phyloP scores from a whole-genome alignment of 2,113 vertebrate genomes.

The Cercocebus atys region DNA sequence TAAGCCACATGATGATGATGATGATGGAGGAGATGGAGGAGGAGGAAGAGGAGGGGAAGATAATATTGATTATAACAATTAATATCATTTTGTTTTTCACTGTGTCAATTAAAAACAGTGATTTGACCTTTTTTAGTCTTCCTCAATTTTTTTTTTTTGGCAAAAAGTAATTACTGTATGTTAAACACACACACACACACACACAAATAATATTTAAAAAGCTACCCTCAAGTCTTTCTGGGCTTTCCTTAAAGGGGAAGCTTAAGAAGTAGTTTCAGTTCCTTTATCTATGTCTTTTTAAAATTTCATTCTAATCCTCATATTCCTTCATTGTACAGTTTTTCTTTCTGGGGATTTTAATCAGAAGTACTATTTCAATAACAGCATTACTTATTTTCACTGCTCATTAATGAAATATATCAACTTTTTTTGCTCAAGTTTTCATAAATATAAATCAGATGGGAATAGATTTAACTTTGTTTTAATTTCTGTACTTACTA shows the following conservation, averaged over 20 bases:
- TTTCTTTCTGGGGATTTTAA: neutral
- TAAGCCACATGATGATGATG: neutral
- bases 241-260: neutral
- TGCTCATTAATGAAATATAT: neutral
- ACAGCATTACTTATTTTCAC: neutral
- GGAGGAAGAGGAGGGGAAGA: neutral
- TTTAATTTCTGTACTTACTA: neutral
- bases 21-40: too few relatives aligned
- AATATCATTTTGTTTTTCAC: neutral
- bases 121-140: neutral
- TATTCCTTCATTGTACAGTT: neutral
- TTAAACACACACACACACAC: neutral
- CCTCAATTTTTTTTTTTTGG: neutral
- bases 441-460: neutral
- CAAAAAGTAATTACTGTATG: neutral
- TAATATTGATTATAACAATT: neutral
- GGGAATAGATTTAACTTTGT: neutral
- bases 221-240: neutral
- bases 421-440: neutral
- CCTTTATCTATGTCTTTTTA: neutral
- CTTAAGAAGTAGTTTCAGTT: neutral
- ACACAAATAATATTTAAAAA: neutral
- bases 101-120: neutral
- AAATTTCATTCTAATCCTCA: neutral
- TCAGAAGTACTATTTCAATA: neutral